phyloP scores from a whole-genome alignment of 2,888 invertebrate genomes.

The Oscheius sp. region DNA sequence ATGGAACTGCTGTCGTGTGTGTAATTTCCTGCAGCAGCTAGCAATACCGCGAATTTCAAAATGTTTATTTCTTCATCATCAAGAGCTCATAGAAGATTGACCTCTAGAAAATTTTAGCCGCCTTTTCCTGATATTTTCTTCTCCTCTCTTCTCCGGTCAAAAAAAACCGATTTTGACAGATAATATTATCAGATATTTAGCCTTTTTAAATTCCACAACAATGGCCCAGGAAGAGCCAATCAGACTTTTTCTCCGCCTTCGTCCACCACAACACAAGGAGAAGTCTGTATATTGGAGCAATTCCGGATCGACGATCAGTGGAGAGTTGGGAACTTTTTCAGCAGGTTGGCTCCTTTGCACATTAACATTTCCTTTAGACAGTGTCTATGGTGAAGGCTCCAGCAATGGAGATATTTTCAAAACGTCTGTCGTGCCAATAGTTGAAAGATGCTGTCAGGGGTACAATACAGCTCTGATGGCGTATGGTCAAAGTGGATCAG shows the following conservation, averaged over 20 bases:
- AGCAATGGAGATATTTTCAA: conserved; percentile 16
- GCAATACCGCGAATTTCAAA: neutral
- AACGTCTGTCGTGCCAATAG: neutral
- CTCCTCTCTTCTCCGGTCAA: no score
- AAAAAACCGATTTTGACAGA: neutral
- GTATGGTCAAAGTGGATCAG: conserved; percentile 29
- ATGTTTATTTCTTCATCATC: neutral
- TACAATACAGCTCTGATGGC: conserved; percentile 26
- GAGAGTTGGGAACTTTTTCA: neutral
- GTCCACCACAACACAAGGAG: neutral
- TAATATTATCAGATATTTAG: neutral
- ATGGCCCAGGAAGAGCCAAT: neutral
- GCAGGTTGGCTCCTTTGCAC: no score
- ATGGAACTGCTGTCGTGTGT: no score
- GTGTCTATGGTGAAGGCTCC: neutral
- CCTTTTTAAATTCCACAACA: neutral
- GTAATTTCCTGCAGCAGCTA: no score
- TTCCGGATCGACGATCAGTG: neutral
- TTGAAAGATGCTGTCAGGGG: conserved; percentile 14
- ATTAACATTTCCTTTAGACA: conserved; percentile 21
- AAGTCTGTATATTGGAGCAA: neutral
- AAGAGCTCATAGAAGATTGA: no score
- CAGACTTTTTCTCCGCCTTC: neutral
- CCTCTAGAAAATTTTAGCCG: no score
- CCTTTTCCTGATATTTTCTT: no score